Evolutionary conservation across 2,888 invertebrate species (phyloP).

Genomic region (Orthosia gracilis): DNA sequence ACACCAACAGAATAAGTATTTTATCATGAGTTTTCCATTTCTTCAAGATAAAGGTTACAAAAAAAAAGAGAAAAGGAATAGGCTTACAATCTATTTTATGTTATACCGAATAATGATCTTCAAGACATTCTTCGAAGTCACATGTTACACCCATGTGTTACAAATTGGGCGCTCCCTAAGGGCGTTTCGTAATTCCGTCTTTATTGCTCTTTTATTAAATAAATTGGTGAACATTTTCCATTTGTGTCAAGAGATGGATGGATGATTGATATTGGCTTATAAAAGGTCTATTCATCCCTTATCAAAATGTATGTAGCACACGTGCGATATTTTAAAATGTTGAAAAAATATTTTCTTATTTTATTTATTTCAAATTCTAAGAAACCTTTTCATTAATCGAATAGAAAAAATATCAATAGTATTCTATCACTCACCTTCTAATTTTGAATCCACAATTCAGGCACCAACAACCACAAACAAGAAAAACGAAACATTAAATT

Average conservation of each 20-base stretch:
- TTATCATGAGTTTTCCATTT: neutral
- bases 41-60: constrained; percentile 10
- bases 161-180: constrained; percentile 29
- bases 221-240: constrained; percentile 27
- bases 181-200: constrained; percentile 24
- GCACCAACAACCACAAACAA: constrained; percentile 34
- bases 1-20: neutral
- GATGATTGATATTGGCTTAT: constrained; percentile 15
- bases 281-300: constrained; percentile 19
- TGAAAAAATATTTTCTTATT: neutral
- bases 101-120: constrained; percentile 23
- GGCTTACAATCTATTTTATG: neutral
- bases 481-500: constrained; percentile 28
- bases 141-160: constrained; percentile 28
- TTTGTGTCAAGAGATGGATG: constrained; percentile 35
- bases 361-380: neutral
- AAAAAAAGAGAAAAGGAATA: neutral
- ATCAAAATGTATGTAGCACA: neutral
- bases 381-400: neutral
- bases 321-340: neutral
- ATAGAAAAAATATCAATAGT: neutral
- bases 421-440: constrained; percentile 48
- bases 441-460: constrained; percentile 36
- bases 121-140: constrained; percentile 21
- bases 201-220: constrained; percentile 44